Evolutionary conservation across 2,113 vertebrate genomes (phyloP), one percentile per base, ranked within the genome.

Genomic region (Chinchilla lanigera): DNA sequence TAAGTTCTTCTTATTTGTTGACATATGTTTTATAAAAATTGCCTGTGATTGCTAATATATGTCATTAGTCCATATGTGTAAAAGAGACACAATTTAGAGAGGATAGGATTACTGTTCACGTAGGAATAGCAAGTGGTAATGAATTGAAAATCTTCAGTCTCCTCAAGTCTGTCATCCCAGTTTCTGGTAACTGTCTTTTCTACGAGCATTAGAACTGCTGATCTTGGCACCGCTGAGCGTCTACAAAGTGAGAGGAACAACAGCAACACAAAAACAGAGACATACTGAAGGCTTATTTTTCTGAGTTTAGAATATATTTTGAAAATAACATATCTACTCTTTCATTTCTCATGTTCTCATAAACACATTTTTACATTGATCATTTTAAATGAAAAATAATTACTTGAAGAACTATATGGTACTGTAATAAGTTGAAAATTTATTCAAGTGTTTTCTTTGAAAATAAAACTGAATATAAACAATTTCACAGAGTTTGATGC

Each of bases 381-480:
- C 69, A 60, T 87, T 98, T 97, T 98, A 95, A 97, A 95, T 73
- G 82, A 97, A 97, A 89, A 61, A 86, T 85, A 83, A 97, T 97
- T 83, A 97, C 71, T 80, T 73, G 50, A 81, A 97, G 88, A 92
- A 54, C 33, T 52, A 5, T 0, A 26, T 1, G 0, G 22, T 94
- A 93, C 65, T 94, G 44, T 86, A 92, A 65, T 89, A 95, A 13
- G 93, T 24, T 97, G 92, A 95, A 97, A 89, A 24, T 12, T 14
- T 95, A 98, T 77, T 92, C 77, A 90, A 96, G 54, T 89, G 88
- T 75, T 96, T 98, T 97, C 86, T 97, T 89, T 81, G 50, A 97
- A 97, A 98, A 97, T 96, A 96, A 98, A 98, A 97, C 93, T 78
- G 93, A 90, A 94, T 86, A 41, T 58, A 95, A 93, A 94, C 56